Evolutionary conservation across 2,113 vertebrate genomes (phyloP), one percentile per base, ranked within the genome.

Genomic region (Serinus canaria): DNA sequence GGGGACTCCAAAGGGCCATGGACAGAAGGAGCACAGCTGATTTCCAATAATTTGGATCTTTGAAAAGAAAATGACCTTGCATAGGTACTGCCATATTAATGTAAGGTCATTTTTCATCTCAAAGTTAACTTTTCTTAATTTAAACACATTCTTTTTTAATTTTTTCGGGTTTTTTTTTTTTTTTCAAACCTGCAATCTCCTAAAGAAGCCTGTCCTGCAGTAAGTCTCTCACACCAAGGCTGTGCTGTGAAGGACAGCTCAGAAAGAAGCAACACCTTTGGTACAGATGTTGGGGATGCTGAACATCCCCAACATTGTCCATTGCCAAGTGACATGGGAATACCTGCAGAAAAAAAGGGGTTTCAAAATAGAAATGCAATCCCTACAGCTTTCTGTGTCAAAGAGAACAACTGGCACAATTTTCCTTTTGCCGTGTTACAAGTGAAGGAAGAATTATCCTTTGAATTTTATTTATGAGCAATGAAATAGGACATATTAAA

Each of bases 121-220:
- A 52, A 52, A 56, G 5, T 73, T 73, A 66, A 22, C 8, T 91
- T 90, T 67, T 66, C 24, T 39, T 60, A 18, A 37, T 85, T 69
- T 21, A 43, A 5, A 52, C 3, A 1, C 6, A 3, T 4, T 41
- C 0, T 58, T 25, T 47, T 39, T 39, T 39, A 41, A 41, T 17
- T 1, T 33, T 18, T 6, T 30, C 25, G 16, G 14, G 14, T 33
- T 31, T 7, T 6, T 23, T 1, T 25, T 24, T 6, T 15, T 30
- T 10, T 41, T 63, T 23, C 23, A 44, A 41, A 23, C 27, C 39
- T 55, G 18, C 12, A 30, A 4, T 22, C 14, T 63, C 80, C 23
- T n/a, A 18, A 82, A 39, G 56, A 79, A 15, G 10, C 15, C 21
- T 31, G 6, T 4, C 6, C 2, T 10, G 41, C 33, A 39, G 25